These are phyloP conservation scores for Aspidiotus rigidus DNA, from an alignment of 2,888 invertebrate species.

Conservation along the genomic window DNA sequence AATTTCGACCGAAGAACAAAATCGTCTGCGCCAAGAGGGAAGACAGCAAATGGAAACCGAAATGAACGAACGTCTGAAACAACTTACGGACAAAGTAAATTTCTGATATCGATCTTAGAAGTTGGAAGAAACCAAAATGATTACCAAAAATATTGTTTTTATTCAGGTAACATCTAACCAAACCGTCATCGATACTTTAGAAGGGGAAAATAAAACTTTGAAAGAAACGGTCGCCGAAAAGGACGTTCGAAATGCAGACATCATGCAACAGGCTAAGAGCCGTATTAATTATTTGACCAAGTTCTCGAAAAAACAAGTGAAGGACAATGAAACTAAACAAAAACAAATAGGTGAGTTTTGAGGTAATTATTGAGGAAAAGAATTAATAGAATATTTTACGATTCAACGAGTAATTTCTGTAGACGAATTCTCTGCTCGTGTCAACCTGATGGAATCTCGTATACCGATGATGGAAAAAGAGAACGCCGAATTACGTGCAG, in stretches of 20 bases:
- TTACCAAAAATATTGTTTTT: neutral
- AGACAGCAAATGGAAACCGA: slow-evolving; percentile 41
- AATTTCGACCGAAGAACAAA: slow-evolving; percentile 43
- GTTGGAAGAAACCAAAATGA: neutral
- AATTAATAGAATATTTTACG: too few species aligned
- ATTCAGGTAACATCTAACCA: slow-evolving; percentile 40
- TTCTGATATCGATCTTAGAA: neutral
- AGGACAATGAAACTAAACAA: slow-evolving; percentile 7
- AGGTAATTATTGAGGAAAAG: neutral
- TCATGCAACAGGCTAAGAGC: slow-evolving; percentile 64
- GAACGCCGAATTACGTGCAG: slow-evolving; percentile 54
- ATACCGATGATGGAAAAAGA: slow-evolving; percentile 64
- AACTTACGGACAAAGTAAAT: slow-evolving; percentile 45
- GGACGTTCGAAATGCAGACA: slow-evolving; percentile 56
- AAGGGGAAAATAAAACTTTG: slow-evolving; percentile 55
- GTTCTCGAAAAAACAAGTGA: slow-evolving; percentile 34
- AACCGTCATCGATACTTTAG: slow-evolving; percentile 56
- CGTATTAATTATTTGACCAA: slow-evolving; percentile 65
- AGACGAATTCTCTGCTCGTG: slow-evolving; percentile 42
- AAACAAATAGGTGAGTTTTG: slow-evolving; percentile 16
- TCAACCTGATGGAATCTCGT: slow-evolving; percentile 55
- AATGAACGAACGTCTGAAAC: slow-evolving; percentile 46
- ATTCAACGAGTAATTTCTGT: neutral
- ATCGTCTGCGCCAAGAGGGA: slow-evolving; percentile 46
- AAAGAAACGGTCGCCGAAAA: slow-evolving; percentile 51